These are phyloP conservation scores for Rhinophrynus dorsalis DNA, from an alignment of 2,797 vertebrate species.

Conservation along the genomic window DNA sequence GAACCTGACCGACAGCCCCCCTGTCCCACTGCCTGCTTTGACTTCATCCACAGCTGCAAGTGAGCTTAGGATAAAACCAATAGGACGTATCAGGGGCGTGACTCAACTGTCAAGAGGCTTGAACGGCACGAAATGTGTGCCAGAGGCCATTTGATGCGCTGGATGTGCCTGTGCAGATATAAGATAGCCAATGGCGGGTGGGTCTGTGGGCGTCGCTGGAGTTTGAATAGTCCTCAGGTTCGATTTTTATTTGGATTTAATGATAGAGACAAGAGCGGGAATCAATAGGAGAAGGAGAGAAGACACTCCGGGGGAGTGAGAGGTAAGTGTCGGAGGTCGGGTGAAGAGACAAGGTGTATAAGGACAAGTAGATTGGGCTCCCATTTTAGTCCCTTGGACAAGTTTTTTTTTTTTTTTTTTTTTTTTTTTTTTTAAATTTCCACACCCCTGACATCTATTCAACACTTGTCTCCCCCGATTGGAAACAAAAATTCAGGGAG, in stretches of 20 bases:
- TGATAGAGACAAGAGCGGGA: neutral
- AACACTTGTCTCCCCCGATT: no score
- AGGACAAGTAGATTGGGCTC: no score
- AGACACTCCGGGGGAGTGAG: neutral
- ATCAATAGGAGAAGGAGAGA: neutral
- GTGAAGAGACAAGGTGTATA: neutral
- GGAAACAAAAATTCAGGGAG: no score
- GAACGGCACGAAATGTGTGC: neutral
- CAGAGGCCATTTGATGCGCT: neutral
- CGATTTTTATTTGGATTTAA: neutral
- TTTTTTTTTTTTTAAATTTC: no score
- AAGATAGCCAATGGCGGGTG: conserved; percentile 52
- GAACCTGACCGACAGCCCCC: no score
- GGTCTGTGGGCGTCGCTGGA: conserved; percentile 10
- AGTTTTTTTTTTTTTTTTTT: no score
- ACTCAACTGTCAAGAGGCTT: neutral
- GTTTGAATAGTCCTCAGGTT: no score
- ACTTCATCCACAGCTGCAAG: no score
- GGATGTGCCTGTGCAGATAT: conserved; percentile 23
- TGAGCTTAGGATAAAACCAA: neutral
- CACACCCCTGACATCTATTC: no score
- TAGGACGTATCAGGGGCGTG: neutral
- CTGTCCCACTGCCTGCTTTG: no score
- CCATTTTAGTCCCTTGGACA: no score
- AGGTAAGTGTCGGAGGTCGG: no score